Percentiles rank a stretch among this genome's conserved stretches.
These are phyloP conservation scores for Sphinx pinastri DNA, from an alignment of 2,888 invertebrate genomes.

Conservation along the genomic window DNA sequence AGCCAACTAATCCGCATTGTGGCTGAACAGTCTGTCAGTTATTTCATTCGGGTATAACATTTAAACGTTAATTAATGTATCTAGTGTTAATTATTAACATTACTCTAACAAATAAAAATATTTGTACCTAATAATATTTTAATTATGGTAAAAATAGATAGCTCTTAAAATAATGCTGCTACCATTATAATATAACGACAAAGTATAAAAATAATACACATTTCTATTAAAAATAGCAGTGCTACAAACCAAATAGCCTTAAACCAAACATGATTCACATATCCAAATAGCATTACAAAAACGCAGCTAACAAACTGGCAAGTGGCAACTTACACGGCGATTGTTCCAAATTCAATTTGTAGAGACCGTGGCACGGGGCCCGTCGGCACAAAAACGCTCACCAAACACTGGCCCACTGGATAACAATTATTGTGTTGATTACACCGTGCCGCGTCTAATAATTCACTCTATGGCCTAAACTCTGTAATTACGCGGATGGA, in stretches of 20 bases:
- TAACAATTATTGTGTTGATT: constrained; percentile 81
- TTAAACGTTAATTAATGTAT: too few relatives aligned
- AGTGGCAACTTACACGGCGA: constrained; percentile 53
- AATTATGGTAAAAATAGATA: too few relatives aligned
- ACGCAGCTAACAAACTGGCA: constrained; percentile 50
- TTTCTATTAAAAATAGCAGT: not conserved
- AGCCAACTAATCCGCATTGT: not conserved
- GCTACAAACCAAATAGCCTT: constrained; percentile 4
- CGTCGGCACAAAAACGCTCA: constrained; percentile 60
- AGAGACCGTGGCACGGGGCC: constrained; percentile 31
- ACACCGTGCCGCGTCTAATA: constrained; percentile 76
- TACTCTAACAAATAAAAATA: too few relatives aligned
- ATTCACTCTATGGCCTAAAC: constrained; percentile 80
- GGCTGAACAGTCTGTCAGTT: too few relatives aligned
- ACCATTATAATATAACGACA: too few relatives aligned
- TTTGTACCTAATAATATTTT: too few relatives aligned
- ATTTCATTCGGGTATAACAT: too few relatives aligned
- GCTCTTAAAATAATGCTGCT: too few relatives aligned
- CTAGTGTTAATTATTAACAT: too few relatives aligned
- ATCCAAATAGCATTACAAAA: constrained; percentile 36
- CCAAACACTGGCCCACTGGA: constrained; percentile 65
- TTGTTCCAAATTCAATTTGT: constrained; percentile 75
- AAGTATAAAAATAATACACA: not conserved
- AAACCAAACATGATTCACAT: not conserved
- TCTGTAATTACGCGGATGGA: constrained; percentile 81